Percentiles rank a stretch among this genome's conserved stretches.
Evolutionary conservation across 2,797 vertebrate species (phyloP).

Genomic region (Bryconaethiops microstoma): DNA sequence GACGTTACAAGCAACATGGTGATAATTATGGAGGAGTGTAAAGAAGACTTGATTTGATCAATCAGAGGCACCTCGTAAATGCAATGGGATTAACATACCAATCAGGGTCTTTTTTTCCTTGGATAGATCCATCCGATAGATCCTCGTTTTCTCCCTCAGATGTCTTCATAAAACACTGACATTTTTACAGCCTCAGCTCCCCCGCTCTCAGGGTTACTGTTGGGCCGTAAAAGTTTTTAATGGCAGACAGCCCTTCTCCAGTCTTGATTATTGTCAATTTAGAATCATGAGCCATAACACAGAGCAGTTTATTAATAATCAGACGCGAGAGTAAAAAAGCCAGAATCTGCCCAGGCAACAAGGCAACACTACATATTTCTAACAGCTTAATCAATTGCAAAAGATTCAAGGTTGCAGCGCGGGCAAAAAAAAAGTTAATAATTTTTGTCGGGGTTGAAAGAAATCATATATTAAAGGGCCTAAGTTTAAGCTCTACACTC

Average conservation of each 20-base stretch:
- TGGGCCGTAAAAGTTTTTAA: constrained; percentile 5
- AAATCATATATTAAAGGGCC: neutral
- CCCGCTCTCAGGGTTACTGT: constrained; percentile 23
- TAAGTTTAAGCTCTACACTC: neutral
- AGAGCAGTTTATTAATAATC: constrained; percentile 34
- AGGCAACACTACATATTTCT: constrained; percentile 28
- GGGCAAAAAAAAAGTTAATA: neutral
- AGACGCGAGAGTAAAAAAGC: neutral
- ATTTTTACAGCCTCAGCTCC: constrained; percentile 17
- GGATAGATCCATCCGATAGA: constrained; percentile 11
- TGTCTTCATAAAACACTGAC: neutral
- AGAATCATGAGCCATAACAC: constrained; percentile 10
- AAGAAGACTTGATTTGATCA: constrained; percentile 57
- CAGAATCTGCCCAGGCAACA: neutral
- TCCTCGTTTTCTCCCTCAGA: constrained; percentile 18
- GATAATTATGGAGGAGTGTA: constrained; percentile 55
- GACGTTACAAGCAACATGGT: constrained; percentile 34
- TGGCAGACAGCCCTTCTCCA: neutral
- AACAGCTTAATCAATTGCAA: constrained; percentile 9
- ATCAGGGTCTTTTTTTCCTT: constrained; percentile 40
- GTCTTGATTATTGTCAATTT: constrained; percentile 34
- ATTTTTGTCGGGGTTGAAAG: neutral
- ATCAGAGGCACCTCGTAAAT: constrained; percentile 39
- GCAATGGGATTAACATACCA: constrained; percentile 48
- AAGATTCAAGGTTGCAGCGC: neutral